Evolutionary conservation across 2,888 invertebrate species (phyloP), one percentile per base, ranked within the genome.

Genomic region (Busseola fusca): DNA sequence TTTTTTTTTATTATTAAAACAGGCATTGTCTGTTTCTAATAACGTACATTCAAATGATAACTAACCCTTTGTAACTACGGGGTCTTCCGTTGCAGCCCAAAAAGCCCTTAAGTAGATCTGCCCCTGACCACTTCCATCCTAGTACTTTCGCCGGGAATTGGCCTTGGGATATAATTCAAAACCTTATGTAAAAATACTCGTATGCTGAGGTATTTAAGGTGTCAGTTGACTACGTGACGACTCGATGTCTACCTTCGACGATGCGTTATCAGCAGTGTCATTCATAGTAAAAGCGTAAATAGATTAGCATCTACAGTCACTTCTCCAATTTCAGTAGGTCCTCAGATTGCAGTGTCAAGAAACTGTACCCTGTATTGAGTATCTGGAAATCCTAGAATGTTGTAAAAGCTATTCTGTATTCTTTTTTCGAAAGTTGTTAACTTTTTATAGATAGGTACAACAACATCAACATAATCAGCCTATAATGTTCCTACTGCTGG

Each of bases 181-280:
- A n/a, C 42, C 54, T 21, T 60, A 62, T 18, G 4, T 58, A 27
- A 71, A 25, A 37, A 42, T 12, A 72, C 1, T 6, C 1, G 5
- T 52, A 18, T 58, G 68, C 50, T 30, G 37, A 54, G 25, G 14
- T 6, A 64, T 56, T 34, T 30, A 37, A 52, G 56, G 60, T 75
- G 48, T 74, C 69, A 64, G 30, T 60, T 74, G 64, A 56, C 57
- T 50, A 60, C 30, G 45, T 72, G 80, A 58, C 79, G 79, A 76
- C 79, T 52, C 37, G 9, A 69, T 72, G 79, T 79, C 79, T 79
- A 10, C 57, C 64, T n/a, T 21, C 56, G 30, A 5, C 45, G 40
- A 18, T 80, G 67, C 75, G 42, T 57, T 69, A 69, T 80, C 80
- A 79, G 78, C 80, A 58, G 16, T 69, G 45, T n/a, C 73, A 58